phyloP scores from a whole-genome alignment of 2,113 vertebrate genomes.

The Albula glossodonta region DNA sequence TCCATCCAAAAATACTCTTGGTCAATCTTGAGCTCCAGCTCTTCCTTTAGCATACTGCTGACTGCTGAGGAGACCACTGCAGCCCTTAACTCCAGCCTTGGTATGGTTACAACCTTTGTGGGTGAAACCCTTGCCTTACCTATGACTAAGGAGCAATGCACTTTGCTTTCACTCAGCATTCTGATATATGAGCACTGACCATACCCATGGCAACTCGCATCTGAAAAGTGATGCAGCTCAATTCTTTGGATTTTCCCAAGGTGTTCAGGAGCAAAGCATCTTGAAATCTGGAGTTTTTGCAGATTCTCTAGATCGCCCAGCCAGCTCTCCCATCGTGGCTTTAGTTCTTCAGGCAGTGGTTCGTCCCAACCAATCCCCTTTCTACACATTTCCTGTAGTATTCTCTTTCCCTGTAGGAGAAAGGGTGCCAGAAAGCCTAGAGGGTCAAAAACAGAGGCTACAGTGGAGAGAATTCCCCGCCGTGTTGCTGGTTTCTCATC shows the following conservation, averaged over 20 bases:
- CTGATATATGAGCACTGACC: slow-evolving; percentile 7
- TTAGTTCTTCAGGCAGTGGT: background rate
- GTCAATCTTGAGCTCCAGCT: slow-evolving; percentile 10
- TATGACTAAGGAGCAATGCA: slow-evolving; percentile 1
- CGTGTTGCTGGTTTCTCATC: slow-evolving; percentile 32
- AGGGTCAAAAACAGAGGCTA: slow-evolving; percentile 29
- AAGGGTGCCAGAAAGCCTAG: slow-evolving; percentile 28
- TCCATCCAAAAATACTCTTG: slow-evolving; percentile 18
- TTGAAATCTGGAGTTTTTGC: background rate
- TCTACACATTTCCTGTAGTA: background rate
- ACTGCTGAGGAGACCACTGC: background rate
- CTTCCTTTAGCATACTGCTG: background rate
- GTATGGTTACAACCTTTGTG: background rate
- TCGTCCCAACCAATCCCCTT: background rate
- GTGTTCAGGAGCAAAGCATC: background rate
- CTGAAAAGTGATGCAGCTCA: slow-evolving; percentile 11
- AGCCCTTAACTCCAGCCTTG: background rate
- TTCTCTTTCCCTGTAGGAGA: background rate
- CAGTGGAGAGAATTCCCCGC: slow-evolving; percentile 30
- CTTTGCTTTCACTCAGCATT: background rate
- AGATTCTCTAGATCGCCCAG: background rate
- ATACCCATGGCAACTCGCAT: slow-evolving; percentile 5
- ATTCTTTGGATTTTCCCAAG: background rate
- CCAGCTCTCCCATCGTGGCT: background rate
- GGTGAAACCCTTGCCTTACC: background rate